phyloP scores from a whole-genome alignment of 2,797 vertebrate genomes.

The Stomatorhinus walkeri region DNA sequence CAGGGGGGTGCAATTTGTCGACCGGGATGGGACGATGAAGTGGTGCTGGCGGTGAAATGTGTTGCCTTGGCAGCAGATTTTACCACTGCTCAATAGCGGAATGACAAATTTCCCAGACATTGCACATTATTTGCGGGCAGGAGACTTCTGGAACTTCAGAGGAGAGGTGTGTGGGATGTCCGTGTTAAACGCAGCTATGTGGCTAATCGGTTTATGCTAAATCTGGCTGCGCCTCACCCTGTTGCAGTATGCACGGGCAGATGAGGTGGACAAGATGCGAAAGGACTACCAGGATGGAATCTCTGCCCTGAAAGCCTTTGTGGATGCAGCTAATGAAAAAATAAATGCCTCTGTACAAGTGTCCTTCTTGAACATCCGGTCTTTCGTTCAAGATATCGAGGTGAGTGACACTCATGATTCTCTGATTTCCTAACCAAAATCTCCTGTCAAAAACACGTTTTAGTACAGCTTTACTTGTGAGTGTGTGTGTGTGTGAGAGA shows the following conservation, averaged over 20 bases:
- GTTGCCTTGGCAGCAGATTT: not conserved
- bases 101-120: not conserved
- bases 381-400: conserved; percentile 87
- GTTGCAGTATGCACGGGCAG: conserved; percentile 82
- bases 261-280: conserved; percentile 83
- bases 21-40: not conserved
- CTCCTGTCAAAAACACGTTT: not conserved
- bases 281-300: conserved; percentile 82
- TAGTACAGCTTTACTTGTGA: not conserved
- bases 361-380: conserved; percentile 82
- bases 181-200: not conserved
- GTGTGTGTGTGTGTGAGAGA: too few species aligned
- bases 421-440: not conserved
- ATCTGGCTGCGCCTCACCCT: not conserved
- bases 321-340: conserved; percentile 75
- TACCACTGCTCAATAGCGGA: not conserved
- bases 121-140: not conserved
- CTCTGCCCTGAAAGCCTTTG: conserved; percentile 73
- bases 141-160: not conserved
- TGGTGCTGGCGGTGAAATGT: not conserved
- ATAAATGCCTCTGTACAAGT: conserved; percentile 75
- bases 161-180: not conserved
- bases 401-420: conserved; percentile 46
- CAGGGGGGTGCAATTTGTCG: not conserved
- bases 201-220: not conserved